Conservation (phyloP, 2,113 vertebrate species). For the Pteropus alecto region DNA sequence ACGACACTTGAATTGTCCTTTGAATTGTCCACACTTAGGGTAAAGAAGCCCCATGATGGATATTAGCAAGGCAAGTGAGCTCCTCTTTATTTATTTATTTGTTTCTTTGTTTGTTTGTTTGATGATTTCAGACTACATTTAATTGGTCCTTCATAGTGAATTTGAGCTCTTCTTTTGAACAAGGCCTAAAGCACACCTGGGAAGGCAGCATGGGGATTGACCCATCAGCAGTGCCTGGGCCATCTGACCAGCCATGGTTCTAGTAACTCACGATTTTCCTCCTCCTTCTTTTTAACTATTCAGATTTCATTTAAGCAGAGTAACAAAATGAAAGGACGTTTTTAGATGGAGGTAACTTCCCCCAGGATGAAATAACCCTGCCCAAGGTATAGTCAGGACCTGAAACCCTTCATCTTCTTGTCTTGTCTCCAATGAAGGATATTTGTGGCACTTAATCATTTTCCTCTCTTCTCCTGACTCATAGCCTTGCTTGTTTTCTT, state of each 20-base stretch:
- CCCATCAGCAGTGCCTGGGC: accelerated
- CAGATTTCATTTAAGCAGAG: neutral
- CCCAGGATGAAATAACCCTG: neutral
- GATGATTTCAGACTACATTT: too few relatives aligned
- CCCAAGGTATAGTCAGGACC: neutral
- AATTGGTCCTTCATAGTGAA: too few relatives aligned
- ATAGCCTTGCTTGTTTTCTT: neutral
- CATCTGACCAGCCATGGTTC: neutral
- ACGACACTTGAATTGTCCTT: neutral
- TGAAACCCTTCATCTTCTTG: neutral
- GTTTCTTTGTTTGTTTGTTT: too few relatives aligned
- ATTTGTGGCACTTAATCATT: neutral
- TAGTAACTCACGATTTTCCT: neutral
- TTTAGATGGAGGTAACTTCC: neutral
- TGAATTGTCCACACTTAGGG: neutral
- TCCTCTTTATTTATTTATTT: too few relatives aligned
- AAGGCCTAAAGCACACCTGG: neutral
- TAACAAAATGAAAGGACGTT: neutral
- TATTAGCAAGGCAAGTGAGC: neutral
- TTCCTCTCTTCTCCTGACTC: neutral
- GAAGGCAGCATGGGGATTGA: too few relatives aligned
- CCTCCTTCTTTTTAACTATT: neutral
- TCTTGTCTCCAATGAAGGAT: neutral
- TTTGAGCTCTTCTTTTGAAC: neutral
- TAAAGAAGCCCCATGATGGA: neutral